Evolutionary conservation across 2,888 invertebrate species (phyloP).

Genomic region (Cataglyphis cursor): DNA sequence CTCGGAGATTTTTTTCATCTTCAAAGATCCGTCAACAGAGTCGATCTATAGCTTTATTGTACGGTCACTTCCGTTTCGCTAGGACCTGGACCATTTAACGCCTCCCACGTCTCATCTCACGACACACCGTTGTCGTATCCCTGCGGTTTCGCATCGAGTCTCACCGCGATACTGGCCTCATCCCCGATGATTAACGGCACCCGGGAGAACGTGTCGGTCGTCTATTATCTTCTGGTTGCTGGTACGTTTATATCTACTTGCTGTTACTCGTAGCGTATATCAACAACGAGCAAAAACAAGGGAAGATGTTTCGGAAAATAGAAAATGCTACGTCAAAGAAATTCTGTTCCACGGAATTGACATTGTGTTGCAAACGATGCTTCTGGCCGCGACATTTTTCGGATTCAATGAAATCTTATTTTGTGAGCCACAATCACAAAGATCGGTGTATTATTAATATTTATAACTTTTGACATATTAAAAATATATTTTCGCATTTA

Average conservation of each 20-base stretch:
- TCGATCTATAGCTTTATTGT: conserved; percentile 72
- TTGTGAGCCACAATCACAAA: not conserved
- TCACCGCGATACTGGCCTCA: conserved; percentile 72
- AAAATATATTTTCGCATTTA: not conserved
- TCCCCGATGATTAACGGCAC: conserved; percentile 85
- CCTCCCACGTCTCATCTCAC: conserved; percentile 63
- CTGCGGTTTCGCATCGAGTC: conserved; percentile 78
- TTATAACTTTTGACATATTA: not conserved
- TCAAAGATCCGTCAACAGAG: conserved; percentile 75
- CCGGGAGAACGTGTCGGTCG: conserved; percentile 81
- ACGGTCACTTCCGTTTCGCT: conserved; percentile 84
- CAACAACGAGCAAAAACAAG: conserved; percentile 46
- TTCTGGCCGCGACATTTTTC: not conserved
- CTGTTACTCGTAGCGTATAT: conserved; percentile 74
- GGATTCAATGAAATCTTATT: not conserved
- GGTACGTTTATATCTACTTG: conserved; percentile 81
- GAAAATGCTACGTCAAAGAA: conserved; percentile 62
- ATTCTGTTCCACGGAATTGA: conserved; percentile 24
- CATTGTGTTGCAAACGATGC: conserved; percentile 13
- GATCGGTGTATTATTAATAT: not conserved
- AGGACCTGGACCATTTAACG: conserved; percentile 79
- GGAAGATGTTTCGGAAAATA: conserved; percentile 62
- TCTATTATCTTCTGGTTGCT: conserved; percentile 83
- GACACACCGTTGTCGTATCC: conserved; percentile 71
- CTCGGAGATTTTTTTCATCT: not conserved